Evolutionary conservation across 2,888 invertebrate genomes (phyloP).

Genomic region (Drosophila formosana): DNA sequence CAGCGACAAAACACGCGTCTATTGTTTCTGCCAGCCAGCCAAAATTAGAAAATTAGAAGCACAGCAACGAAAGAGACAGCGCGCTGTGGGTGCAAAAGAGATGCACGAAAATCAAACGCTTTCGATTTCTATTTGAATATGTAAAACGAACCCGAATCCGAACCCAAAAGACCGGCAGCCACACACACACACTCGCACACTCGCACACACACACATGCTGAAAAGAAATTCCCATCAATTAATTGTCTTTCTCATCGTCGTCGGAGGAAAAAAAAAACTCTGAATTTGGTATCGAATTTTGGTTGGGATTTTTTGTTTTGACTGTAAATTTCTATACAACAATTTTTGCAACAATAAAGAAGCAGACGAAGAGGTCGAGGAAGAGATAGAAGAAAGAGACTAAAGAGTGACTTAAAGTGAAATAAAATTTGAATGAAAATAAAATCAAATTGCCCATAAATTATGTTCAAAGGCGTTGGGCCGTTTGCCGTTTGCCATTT

Average conservation of each 20-base stretch:
- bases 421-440: slow-evolving; percentile 79
- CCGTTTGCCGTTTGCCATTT: slow-evolving; percentile 47
- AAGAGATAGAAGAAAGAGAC: slow-evolving; percentile 2
- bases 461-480: slow-evolving; percentile 76
- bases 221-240: slow-evolving; percentile 80
- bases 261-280: slow-evolving; percentile 3
- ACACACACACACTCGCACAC: slow-evolving; percentile 21
- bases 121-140: slow-evolving; percentile 80
- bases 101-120: slow-evolving; percentile 67
- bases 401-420: slow-evolving; percentile 43
- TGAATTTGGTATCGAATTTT: slow-evolving; percentile 18
- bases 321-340: slow-evolving; percentile 59
- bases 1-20: slow-evolving; percentile 33
- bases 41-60: slow-evolving; percentile 64
- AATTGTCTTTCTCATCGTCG: slow-evolving; percentile 53
- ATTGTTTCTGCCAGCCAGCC: slow-evolving; percentile 61
- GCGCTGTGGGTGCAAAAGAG: not conserved
- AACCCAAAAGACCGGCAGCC: slow-evolving; percentile 68
- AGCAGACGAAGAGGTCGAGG: not conserved
- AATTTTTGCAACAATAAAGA: slow-evolving; percentile 44
- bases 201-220: slow-evolving; percentile 40
- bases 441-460: slow-evolving; percentile 74
- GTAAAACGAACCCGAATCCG: slow-evolving; percentile 44
- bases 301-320: slow-evolving; percentile 32
- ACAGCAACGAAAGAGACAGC: slow-evolving; percentile 2